Conservation (phyloP, 2,113 vertebrate genomes). For the Nanorana parkeri region DNA sequence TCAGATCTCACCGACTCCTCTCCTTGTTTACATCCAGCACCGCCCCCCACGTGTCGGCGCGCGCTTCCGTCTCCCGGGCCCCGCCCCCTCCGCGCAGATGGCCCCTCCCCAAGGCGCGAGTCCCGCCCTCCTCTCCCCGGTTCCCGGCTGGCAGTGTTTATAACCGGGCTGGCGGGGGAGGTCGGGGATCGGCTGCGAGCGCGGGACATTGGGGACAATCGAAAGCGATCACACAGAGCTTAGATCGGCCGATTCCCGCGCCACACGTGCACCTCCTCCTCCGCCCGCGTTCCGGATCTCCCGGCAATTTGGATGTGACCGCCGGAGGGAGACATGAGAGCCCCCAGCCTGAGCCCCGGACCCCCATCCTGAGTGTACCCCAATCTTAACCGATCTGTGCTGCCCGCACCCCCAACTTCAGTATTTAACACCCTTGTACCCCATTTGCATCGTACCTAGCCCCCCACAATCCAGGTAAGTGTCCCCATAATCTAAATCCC, state of each 20-base stretch:
- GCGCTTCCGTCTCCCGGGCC: no score
- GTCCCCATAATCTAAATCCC: no score
- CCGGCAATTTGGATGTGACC: no score
- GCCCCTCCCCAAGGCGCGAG: slow-evolving; percentile 13
- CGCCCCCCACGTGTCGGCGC: background rate
- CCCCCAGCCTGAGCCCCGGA: no score
- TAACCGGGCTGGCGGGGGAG: slow-evolving; percentile 45
- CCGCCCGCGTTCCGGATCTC: no score
- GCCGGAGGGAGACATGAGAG: background rate
- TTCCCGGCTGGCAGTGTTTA: slow-evolving; percentile 25
- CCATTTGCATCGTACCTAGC: no score
- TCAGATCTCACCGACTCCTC: background rate
- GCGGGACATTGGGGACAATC: background rate
- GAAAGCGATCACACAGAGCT: background rate
- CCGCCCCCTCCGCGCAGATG: background rate
- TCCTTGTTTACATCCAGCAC: slow-evolving; percentile 47
- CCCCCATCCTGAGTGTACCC: no score
- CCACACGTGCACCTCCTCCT: background rate
- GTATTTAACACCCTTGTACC: no score
- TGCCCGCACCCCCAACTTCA: no score
- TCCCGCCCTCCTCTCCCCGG: slow-evolving; percentile 40
- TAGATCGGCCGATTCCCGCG: background rate
- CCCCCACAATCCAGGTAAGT: no score
- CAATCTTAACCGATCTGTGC: no score
- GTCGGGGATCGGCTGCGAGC: slow-evolving; percentile 41